Conservation (phyloP, 2,113 vertebrate genomes). For the Rattus rattus region DNA sequence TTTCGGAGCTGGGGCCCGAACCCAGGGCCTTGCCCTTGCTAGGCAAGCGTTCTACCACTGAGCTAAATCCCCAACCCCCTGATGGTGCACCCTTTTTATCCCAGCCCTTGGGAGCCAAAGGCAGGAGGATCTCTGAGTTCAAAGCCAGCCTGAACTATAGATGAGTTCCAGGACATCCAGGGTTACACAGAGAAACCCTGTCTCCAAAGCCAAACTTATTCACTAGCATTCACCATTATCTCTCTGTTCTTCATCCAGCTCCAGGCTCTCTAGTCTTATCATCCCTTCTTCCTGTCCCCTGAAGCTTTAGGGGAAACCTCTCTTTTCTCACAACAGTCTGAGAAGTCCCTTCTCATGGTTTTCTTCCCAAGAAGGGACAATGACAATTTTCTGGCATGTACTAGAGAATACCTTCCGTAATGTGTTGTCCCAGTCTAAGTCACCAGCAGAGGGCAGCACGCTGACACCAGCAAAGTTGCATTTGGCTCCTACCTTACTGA, state of each 20-base stretch:
- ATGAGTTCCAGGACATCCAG: not conserved
- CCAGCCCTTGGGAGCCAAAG: not conserved
- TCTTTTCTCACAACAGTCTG: not conserved
- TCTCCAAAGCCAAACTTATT: not conserved
- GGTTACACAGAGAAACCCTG: not conserved
- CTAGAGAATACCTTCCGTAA: not conserved
- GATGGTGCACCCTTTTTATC: not conserved
- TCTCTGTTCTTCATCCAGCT: not conserved
- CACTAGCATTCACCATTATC: not conserved
- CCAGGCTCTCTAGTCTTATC: not conserved
- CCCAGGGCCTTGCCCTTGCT: too few species aligned
- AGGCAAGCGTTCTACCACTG: too few species aligned
- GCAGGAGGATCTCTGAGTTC: not conserved
- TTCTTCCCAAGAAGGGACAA: not conserved
- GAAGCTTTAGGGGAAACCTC: not conserved
- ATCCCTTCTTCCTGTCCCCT: not conserved
- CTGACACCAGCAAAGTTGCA: not conserved
- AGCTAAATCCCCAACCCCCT: too few species aligned
- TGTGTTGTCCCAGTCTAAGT: not conserved
- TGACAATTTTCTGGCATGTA: not conserved
- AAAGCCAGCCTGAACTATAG: not conserved
- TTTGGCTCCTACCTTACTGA: not conserved
- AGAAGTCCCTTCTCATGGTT: not conserved
- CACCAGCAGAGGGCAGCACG: slow-evolving; percentile 51
- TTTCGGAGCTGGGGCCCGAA: too few species aligned